These are phyloP conservation scores for Enteromius thamalakanensis DNA, from an alignment of 2,797 vertebrate species.

Conservation along the genomic window DNA sequence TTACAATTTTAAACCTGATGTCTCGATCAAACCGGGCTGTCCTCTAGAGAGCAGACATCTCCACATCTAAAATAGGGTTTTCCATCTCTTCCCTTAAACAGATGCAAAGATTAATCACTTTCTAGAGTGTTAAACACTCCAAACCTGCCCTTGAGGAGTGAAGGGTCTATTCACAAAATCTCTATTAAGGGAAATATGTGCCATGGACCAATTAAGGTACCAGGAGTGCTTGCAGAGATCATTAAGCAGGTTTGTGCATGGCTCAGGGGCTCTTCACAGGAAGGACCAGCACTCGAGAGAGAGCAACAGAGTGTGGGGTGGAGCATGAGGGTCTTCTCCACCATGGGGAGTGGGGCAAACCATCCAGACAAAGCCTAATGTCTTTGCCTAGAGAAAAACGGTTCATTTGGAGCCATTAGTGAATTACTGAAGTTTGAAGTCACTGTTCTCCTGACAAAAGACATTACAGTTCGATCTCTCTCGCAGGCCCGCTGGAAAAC, in stretches of 20 bases:
- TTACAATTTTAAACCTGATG: slow-evolving; percentile 19
- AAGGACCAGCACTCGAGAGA: slow-evolving; percentile 48
- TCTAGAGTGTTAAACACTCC: slow-evolving; percentile 53
- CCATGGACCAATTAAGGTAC: slow-evolving; percentile 56
- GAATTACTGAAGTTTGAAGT: slow-evolving; percentile 50
- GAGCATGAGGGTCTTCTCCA: slow-evolving; percentile 39
- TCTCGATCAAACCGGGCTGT: slow-evolving; percentile 26
- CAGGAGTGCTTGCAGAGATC: slow-evolving; percentile 47
- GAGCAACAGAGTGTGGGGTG: slow-evolving; percentile 9
- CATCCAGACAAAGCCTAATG: slow-evolving; percentile 41
- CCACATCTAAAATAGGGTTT: slow-evolving; percentile 33
- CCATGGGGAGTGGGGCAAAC: slow-evolving; percentile 32
- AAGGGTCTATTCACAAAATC: slow-evolving; percentile 57
- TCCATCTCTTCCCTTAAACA: slow-evolving; percentile 50
- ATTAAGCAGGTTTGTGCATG: slow-evolving; percentile 56
- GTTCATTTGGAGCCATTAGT: slow-evolving; percentile 59
- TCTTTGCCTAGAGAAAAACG: slow-evolving; percentile 52
- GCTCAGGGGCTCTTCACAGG: slow-evolving; percentile 54
- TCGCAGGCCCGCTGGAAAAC: slow-evolving; percentile 31
- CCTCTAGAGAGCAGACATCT: slow-evolving; percentile 35
- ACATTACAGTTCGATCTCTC: slow-evolving; percentile 33
- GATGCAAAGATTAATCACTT: slow-evolving; percentile 60
- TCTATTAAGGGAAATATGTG: slow-evolving; percentile 57
- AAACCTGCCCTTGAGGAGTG: slow-evolving; percentile 55
- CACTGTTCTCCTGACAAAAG: slow-evolving; percentile 32